Evolutionary conservation across 2,113 vertebrate species (phyloP), one percentile per base, ranked within the genome.

Genomic region (Orycteropus afer): DNA sequence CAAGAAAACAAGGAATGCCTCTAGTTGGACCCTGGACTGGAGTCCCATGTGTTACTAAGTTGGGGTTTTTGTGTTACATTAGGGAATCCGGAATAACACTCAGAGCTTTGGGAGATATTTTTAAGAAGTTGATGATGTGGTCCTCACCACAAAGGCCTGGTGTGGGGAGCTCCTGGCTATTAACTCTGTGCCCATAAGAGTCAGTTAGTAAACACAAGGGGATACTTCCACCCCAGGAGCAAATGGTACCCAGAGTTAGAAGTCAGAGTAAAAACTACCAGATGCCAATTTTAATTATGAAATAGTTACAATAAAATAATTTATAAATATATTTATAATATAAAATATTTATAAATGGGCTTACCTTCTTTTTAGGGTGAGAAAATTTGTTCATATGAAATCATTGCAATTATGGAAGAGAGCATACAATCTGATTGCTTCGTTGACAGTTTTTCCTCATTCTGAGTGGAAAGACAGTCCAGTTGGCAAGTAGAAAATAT

Each of bases 261-360:
- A 78, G 57, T 20, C 40, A 55, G 34, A 90, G 47, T 10, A 13
- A 95, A 78, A 84, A 15, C n/a, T 53, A 65, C 45, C 4, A 23
- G 42, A 61, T 55, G 5, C 32, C 67, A 88, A 40, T 14, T 90
- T 85, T 61, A 90, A 73, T n/a, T 89, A 14, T 49, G 80, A 85
- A 86, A 40, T 90, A 82, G 89, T n/a, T n/a, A n/a, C n/a, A n/a
- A n/a, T n/a, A n/a, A n/a, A n/a, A n/a, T n/a, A n/a, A n/a, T n/a
- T n/a, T n/a, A n/a, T n/a, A n/a, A n/a, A 65, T 34, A 13, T 34
- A 34, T 53, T 94, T 95, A 55, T 40, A 47, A 65, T 65, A 15
- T 5, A 47, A 86, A 73, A 51, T 96, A 49, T 96, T 89, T 86
- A 34, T 63, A 90, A 74, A 88, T 59, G 37, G 77, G 51, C 13